Conservation (phyloP, 2,888 invertebrate genomes). For the Ormyrus pomaceus region DNA sequence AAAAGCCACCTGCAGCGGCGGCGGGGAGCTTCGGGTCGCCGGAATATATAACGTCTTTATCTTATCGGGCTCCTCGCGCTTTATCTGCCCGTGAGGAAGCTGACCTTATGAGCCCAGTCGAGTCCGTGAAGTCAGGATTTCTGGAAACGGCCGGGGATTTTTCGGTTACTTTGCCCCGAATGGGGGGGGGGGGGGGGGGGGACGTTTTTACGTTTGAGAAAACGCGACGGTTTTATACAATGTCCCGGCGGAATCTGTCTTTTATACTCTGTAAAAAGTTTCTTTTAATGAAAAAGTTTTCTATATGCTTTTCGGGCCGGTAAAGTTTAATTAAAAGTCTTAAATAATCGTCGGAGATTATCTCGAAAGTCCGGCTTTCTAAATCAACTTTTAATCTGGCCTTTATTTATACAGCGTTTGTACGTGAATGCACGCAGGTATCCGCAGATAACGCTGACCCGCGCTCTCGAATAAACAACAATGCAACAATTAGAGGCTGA, state of each 20-base stretch:
- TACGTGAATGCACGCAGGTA: neutral
- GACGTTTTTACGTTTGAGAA: too few species aligned
- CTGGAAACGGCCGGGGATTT: neutral
- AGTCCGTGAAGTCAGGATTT: conserved; percentile 4
- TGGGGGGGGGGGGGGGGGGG: too few species aligned
- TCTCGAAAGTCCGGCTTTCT: neutral
- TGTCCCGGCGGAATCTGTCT: too few species aligned
- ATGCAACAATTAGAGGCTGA: too few species aligned
- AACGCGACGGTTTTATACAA: too few species aligned
- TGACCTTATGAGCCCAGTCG: neutral
- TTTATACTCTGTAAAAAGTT: too few species aligned
- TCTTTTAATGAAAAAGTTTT: too few species aligned
- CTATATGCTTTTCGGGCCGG: too few species aligned
- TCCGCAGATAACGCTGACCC: neutral
- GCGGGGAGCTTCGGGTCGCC: neutral
- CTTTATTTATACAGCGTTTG: too few species aligned
- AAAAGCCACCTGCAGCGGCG: conserved; percentile 43
- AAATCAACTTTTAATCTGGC: too few species aligned
- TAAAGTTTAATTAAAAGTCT: neutral
- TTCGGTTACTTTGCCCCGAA: neutral
- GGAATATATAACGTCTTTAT: conserved; percentile 30
- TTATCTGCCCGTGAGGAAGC: neutral
- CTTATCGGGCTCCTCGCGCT: conserved; percentile 19
- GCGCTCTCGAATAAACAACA: too few species aligned
- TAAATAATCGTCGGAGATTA: neutral